Percentiles rank a stretch among this genome's conserved stretches.
phyloP scores from a whole-genome alignment of 2,797 vertebrate species.

The Urocyon cinereoargenteus region DNA sequence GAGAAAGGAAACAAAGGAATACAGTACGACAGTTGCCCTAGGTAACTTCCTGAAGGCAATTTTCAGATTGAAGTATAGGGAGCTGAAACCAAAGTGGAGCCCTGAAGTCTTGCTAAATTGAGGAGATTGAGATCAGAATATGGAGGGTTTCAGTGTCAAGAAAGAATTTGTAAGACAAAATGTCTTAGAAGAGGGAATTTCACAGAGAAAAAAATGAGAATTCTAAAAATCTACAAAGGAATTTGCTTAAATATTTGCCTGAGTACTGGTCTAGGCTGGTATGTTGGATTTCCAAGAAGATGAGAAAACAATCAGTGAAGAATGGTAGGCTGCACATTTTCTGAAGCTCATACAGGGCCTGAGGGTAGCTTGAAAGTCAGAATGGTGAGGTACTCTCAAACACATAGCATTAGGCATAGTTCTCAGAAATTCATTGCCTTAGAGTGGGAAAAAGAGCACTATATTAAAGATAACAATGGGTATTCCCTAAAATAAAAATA shows the following conservation, averaged over 20 bases:
- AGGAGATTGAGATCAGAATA: background rate
- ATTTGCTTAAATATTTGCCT: background rate
- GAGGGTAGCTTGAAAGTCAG: background rate
- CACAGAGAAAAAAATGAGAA: background rate
- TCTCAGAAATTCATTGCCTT: background rate
- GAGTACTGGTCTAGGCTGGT: background rate
- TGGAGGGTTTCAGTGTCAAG: background rate
- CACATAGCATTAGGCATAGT: background rate
- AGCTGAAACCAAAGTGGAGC: background rate
- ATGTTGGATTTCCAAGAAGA: background rate
- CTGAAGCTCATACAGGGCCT: background rate
- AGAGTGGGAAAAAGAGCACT: background rate
- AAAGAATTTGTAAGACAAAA: background rate
- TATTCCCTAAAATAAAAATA: background rate
- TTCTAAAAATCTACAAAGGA: background rate
- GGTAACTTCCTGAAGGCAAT: background rate
- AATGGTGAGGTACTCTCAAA: background rate
- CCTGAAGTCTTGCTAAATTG: background rate
- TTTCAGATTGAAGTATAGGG: background rate
- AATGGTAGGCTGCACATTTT: background rate
- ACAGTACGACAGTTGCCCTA: background rate
- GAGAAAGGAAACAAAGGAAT: background rate
- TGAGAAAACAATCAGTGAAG: background rate
- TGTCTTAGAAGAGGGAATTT: background rate
- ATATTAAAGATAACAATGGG: background rate